Percentiles rank a stretch among this genome's conserved stretches.
phyloP scores from a whole-genome alignment of 2,113 vertebrate genomes.

The Benitochromis conjunctus region DNA sequence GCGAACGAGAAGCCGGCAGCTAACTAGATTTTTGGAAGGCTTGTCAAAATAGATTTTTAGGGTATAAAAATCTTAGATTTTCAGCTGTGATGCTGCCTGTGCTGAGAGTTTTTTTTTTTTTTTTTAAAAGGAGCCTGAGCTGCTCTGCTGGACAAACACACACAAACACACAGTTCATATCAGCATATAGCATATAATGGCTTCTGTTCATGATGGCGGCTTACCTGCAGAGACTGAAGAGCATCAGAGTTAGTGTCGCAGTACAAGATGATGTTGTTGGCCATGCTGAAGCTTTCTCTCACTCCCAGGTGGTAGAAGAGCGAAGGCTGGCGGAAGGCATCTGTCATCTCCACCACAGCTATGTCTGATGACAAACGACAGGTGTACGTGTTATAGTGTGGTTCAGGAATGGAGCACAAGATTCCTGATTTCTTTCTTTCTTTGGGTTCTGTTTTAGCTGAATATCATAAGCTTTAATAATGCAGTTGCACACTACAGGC shows the following conservation, averaged over 20 bases:
- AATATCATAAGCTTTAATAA: not conserved
- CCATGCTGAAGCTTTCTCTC: constrained; percentile 98
- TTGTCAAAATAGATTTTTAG: not conserved
- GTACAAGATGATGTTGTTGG: constrained; percentile 98
- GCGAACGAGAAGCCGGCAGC: not conserved
- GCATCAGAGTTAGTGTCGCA: constrained; percentile 91
- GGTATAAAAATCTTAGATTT: not conserved
- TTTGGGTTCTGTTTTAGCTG: not conserved
- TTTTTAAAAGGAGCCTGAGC: not conserved
- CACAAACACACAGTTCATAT: not conserved
- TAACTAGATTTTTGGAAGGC: not conserved
- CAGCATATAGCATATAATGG: not conserved
- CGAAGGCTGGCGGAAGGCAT: constrained; percentile 96
- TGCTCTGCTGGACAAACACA: not conserved
- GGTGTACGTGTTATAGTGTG: not conserved
- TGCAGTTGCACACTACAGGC: not conserved
- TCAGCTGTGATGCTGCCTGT: not conserved
- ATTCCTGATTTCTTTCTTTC: not conserved
- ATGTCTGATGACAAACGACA: constrained; percentile 76
- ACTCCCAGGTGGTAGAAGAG: constrained; percentile 97
- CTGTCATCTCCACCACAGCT: constrained; percentile 96
- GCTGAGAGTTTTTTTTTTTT: not conserved
- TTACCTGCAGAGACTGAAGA: constrained; percentile 93
- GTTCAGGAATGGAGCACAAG: not conserved
- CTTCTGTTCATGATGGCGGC: not conserved